A percentile compares a stretch with the other conserved stretches of the same genome.
Conservation (phyloP, 2,113 vertebrate genomes). For the Nothobranchius kuhntae region DNA sequence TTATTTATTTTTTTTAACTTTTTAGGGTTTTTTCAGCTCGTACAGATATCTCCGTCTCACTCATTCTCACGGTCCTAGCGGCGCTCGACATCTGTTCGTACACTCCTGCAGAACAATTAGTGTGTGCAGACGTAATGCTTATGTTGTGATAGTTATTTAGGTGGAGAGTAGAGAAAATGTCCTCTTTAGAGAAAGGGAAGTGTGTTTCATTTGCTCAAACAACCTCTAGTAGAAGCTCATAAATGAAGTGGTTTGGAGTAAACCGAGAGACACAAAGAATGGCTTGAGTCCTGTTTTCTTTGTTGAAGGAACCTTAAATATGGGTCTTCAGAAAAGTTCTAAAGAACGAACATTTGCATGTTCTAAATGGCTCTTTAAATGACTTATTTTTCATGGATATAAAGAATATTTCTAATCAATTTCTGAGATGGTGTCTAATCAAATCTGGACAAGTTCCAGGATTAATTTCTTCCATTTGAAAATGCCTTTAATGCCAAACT, state of each 20-base stretch:
- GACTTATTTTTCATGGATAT: too few species aligned
- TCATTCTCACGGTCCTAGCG: neutral
- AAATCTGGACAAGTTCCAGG: too few species aligned
- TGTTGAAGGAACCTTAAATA: neutral
- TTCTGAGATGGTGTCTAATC: too few species aligned
- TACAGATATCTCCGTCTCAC: constrained; percentile 26
- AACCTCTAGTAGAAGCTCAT: neutral
- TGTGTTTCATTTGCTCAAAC: constrained; percentile 15
- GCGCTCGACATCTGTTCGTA: constrained; percentile 25
- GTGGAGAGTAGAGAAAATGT: constrained; percentile 1
- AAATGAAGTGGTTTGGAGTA: neutral
- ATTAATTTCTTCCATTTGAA: too few species aligned
- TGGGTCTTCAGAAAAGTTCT: neutral
- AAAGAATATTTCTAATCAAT: too few species aligned
- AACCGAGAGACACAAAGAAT: neutral
- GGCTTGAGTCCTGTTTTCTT: neutral
- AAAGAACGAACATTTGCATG: too few species aligned
- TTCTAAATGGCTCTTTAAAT: too few species aligned
- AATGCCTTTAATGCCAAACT: too few species aligned
- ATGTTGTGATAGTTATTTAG: constrained; percentile 5
- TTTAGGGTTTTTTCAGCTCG: constrained; percentile 46
- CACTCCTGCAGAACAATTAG: constrained; percentile 15
- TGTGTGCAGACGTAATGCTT: neutral
- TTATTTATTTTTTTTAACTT: constrained; percentile 27
- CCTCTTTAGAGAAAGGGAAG: neutral